A percentile compares a stretch with the other conserved stretches of the same genome.
phyloP scores from a whole-genome alignment of 2,113 vertebrate genomes.

The Atlantisia rogersi region DNA sequence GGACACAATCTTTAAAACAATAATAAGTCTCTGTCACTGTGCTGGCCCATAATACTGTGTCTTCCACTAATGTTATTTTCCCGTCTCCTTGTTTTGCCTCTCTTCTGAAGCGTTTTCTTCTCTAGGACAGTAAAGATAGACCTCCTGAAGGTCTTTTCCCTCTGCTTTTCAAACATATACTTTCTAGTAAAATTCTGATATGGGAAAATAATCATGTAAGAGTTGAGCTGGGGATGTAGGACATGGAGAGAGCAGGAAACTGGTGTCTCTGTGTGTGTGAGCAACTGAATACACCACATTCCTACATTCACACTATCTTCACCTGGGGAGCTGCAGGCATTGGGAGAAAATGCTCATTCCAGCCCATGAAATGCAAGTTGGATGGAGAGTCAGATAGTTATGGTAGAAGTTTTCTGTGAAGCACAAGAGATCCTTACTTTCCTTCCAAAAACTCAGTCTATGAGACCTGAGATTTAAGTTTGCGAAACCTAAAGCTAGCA shows the following conservation, averaged over 20 bases:
- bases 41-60: background rate
- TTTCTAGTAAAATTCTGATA: background rate
- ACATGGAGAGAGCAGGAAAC: background rate
- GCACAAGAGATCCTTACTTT: background rate
- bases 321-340: background rate
- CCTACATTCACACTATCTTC: background rate
- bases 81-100: background rate
- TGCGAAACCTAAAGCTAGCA: background rate
- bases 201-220: background rate
- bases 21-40: constrained; percentile 31
- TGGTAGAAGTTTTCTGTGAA: background rate
- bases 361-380: background rate
- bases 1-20: background rate
- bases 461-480: background rate
- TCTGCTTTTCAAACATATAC: background rate
- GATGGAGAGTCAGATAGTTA: background rate
- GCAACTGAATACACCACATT: accelerated
- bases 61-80: constrained; percentile 40
- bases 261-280: no score
- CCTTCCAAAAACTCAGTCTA: background rate
- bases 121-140: background rate
- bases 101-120: constrained; percentile 8
- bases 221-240: background rate
- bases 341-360: background rate
- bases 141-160: background rate